Base-by-base conservation (phyloP, 1,140 invertebrate species). In the Mizuhopecten yessoensis region DNA sequence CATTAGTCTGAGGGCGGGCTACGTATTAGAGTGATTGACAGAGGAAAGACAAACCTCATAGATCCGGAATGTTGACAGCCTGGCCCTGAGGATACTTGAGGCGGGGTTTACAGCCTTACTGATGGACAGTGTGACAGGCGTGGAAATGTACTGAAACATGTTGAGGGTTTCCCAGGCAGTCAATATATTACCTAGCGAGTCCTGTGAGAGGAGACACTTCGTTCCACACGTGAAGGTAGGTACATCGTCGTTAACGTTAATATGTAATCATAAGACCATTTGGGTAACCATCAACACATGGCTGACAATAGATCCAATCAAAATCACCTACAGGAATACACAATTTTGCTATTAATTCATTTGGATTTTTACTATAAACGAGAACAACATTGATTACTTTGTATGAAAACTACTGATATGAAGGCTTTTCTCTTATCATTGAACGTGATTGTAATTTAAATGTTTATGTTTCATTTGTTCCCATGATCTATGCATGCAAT, bases 121-220 rank as follows among this genome's bases (percentile, higher is more conserved):
- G 57, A 75, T 75, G 57, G 23, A 75, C 57, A 75, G 11, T n/a
- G 57, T 75, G 57, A 75, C 57, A 75, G 57, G 45, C 20, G 3
- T 17, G n/a, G n/a, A 29, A 29, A 75, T 17, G n/a, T 75, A 75
- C 57, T 0, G 57, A 17, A 29, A 75, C 23, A 75, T 75, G 29
- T 75, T 75, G n/a, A 29, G 57, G 57, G 57, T 75, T 75, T 75
- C 57, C 23, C 57, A 75, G 57, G n/a, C 57, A 23, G n/a, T n/a
- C 5, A 29, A n/a, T 75, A n/a, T 75, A 75, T 75, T n/a, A 75
- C n/a, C 5, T 75, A 29, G 20, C 20, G 10, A 20, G 45, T 49
- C 20, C 45, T 49, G 45, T 15, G 45, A 49, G 15, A 49, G 45
- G 45, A 49, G 13, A 49, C 10, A 20, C 45, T 49, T 49, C 45